A percentile compares a stretch with the other conserved stretches of the same genome.
These are phyloP conservation scores for Apodemia duryi DNA, from an alignment of 2,888 invertebrate species.

Conservation along the genomic window DNA sequence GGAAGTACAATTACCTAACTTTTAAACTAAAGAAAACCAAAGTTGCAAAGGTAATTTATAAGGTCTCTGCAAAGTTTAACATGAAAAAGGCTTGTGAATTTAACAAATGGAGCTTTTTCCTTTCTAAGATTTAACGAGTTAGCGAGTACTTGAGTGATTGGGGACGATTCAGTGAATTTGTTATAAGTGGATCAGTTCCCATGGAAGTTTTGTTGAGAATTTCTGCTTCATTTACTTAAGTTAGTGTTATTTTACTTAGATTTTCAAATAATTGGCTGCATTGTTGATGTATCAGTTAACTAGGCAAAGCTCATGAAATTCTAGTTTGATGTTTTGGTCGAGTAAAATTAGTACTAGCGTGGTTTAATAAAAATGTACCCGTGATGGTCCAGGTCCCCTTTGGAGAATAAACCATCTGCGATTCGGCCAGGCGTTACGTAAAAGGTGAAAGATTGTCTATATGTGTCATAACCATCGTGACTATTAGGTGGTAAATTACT, in stretches of 20 bases:
- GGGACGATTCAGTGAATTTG: constrained; percentile 1
- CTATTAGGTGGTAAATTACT: too few relatives aligned
- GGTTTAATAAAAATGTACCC: too few relatives aligned
- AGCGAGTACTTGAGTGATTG: constrained; percentile 11
- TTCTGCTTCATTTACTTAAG: constrained; percentile 10
- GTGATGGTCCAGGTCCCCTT: too few relatives aligned
- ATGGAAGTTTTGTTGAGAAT: constrained; percentile 7
- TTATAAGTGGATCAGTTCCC: constrained; percentile 12
- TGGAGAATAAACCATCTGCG: too few relatives aligned
- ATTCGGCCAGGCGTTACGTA: too few relatives aligned
- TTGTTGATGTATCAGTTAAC: not conserved
- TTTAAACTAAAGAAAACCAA: constrained; percentile 35
- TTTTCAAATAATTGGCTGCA: not conserved
- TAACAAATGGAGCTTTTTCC: constrained; percentile 18
- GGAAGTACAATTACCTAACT: constrained; percentile 23
- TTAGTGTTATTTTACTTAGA: constrained; percentile 10
- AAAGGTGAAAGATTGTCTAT: too few relatives aligned
- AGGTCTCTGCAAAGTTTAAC: constrained; percentile 35
- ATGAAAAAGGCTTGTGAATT: constrained; percentile 22
- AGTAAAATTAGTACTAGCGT: too few relatives aligned
- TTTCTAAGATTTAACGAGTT: constrained; percentile 13
- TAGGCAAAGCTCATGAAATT: too few relatives aligned
- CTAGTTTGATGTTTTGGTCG: too few relatives aligned
- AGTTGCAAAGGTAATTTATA: constrained; percentile 56
- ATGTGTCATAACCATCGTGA: too few relatives aligned